Percentiles rank a stretch among this genome's conserved stretches.
These are phyloP conservation scores for rabbit (Oryctolagus cuniculus) DNA, from an alignment of 2,113 vertebrate genomes.

Conservation along the genomic window mOryCun1.1 NC_091433.1:7073001-7073500, in stretches of 20 bases:
- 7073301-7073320: conserved; percentile 7
- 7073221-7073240: rapidly evolving
- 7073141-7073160: rapidly evolving
- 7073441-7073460: background rate
- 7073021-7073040: background rate
- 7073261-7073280: background rate
- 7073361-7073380: background rate
- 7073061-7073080: background rate
- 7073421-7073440: background rate
- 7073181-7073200: background rate
- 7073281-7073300: background rate
- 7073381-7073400: background rate
- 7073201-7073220: background rate
- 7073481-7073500: background rate
- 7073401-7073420: background rate
- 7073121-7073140: background rate
- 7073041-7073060: background rate
- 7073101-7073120: background rate
- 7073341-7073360: background rate
- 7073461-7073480: background rate
- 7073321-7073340: background rate
- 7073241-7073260: background rate
- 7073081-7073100: background rate
- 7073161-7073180: background rate
- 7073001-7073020: background rate